Conservation (phyloP, 2,113 vertebrate species). For the Syngnathoides biaculeatus region DNA sequence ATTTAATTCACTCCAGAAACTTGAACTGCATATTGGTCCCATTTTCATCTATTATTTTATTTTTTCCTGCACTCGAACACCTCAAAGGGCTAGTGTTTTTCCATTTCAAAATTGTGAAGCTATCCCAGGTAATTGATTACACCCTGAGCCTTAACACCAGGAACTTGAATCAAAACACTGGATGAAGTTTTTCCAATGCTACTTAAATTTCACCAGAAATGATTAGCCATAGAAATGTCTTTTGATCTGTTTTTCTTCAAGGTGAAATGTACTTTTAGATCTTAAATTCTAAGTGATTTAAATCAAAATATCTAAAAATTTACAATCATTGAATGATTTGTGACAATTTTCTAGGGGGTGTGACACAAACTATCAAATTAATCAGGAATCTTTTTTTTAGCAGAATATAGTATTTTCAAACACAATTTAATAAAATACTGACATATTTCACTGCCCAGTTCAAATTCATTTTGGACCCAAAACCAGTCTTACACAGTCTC, state of each 20-base stretch:
- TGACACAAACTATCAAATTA: not conserved
- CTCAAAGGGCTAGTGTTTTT: not conserved
- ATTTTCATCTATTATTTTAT: not conserved
- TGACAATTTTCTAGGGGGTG: not conserved
- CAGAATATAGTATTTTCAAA: not conserved
- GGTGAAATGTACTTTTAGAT: not conserved
- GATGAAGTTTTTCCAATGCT: not conserved
- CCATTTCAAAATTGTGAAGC: not conserved
- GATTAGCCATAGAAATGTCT: not conserved
- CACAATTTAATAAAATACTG: not conserved
- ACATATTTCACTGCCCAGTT: not conserved
- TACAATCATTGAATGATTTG: not conserved
- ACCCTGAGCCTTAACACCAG: not conserved
- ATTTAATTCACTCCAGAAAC: no score
- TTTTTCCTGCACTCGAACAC: not conserved
- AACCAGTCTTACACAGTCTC: not conserved
- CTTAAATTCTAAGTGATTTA: not conserved
- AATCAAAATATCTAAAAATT: no score
- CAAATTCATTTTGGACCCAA: slow-evolving; percentile 1
- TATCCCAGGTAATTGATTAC: not conserved
- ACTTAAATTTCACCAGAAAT: not conserved
- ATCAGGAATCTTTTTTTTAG: not conserved
- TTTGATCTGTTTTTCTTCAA: not conserved
- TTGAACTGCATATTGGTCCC: not conserved
- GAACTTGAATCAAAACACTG: not conserved